Conservation (phyloP, 1,140 invertebrate species). For the Tigriopus japonicus region DNA sequence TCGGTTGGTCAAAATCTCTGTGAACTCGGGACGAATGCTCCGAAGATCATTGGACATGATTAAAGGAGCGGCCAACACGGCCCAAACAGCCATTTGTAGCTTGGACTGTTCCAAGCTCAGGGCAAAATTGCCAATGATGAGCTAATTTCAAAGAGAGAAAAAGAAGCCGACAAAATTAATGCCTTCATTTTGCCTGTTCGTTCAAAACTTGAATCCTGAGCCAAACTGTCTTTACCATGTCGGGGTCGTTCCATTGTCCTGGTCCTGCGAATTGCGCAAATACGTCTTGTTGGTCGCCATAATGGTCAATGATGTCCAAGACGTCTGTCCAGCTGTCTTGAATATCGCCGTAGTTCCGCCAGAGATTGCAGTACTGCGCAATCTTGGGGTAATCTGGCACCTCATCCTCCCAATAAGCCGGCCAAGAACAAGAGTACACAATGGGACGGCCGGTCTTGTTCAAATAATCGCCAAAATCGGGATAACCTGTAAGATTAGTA, state of each 20-base stretch:
- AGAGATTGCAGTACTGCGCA: conserved; percentile 35
- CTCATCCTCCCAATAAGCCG: conserved; percentile 40
- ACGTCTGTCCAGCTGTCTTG: conserved; percentile 34
- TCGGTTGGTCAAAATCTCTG: conserved; percentile 23
- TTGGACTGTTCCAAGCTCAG: conserved; percentile 24
- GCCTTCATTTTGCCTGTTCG: not conserved
- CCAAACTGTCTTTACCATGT: conserved; percentile 31
- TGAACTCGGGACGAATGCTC: conserved; percentile 21
- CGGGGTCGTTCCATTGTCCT: conserved; percentile 40
- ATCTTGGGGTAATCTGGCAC: conserved; percentile 33
- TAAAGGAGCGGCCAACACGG: conserved; percentile 28
- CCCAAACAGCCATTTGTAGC: conserved; percentile 30
- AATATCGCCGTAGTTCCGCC: conserved; percentile 41
- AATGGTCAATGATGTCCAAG: conserved; percentile 33
- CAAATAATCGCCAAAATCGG: conserved; percentile 45
- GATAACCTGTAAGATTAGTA: conserved; percentile 37
- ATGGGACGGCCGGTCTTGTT: conserved; percentile 62
- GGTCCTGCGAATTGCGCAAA: conserved; percentile 32
- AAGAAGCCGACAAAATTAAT: not conserved
- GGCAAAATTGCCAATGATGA: conserved; percentile 26
- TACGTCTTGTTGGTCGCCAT: conserved; percentile 30
- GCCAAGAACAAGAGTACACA: conserved; percentile 75
- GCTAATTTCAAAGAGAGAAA: conserved; percentile 17
- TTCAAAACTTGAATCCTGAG: not conserved
- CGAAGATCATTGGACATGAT: conserved; percentile 29